A percentile compares a stretch with the other conserved stretches of the same genome.
phyloP scores from a whole-genome alignment of 2,113 vertebrate species.

The Arizona elegans region DNA sequence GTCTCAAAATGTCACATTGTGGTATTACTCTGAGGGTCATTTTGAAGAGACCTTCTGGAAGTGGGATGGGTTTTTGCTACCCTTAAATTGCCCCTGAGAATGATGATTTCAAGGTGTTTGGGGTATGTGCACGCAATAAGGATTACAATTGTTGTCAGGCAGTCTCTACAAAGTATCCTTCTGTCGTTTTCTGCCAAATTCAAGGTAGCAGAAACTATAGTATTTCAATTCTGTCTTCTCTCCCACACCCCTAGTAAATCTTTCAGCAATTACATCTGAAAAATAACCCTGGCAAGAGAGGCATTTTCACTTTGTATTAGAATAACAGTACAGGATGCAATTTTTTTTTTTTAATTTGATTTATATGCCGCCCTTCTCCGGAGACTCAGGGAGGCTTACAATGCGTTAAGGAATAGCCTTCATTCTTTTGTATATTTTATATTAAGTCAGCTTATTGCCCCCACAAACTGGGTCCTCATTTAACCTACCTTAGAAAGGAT shows the following conservation, averaged over 20 bases:
- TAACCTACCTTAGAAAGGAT: too few species aligned
- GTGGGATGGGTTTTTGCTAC: background rate
- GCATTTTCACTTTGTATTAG: background rate
- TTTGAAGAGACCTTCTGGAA: background rate
- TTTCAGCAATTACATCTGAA: background rate
- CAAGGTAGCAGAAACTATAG: background rate
- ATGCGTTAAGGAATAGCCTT: too few species aligned
- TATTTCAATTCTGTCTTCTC: background rate
- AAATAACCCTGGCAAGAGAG: background rate
- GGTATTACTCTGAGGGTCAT: background rate
- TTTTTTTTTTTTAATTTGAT: too few species aligned
- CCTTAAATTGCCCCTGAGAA: background rate
- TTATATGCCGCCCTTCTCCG: too few species aligned
- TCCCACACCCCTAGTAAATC: background rate
- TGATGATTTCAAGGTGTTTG: background rate
- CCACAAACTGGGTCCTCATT: too few species aligned
- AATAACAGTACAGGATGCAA: background rate
- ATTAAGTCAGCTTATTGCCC: too few species aligned
- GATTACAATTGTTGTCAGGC: background rate
- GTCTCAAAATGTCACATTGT: background rate
- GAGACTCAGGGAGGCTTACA: too few species aligned
- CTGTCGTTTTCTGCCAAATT: background rate
- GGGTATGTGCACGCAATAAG: background rate
- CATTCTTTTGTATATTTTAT: too few species aligned
- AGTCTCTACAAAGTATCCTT: background rate